These are phyloP conservation scores for Cacatua alba DNA, from an alignment of 2,113 vertebrate genomes.

Conservation along the genomic window DNA sequence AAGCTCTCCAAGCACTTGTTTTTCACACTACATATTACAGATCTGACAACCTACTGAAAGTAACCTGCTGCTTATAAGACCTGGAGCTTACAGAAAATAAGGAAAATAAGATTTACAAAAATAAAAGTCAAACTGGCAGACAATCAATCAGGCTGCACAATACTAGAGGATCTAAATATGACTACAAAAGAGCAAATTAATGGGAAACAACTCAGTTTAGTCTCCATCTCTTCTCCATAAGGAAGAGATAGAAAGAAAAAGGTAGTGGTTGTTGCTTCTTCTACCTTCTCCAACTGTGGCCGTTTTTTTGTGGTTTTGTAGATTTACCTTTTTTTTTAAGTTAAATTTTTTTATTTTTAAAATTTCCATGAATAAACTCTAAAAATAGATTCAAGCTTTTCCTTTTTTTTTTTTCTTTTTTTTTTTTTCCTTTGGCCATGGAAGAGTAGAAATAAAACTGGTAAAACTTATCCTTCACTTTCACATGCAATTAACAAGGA, in stretches of 20 bases:
- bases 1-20: background rate
- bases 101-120: background rate
- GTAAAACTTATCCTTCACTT: background rate
- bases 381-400: too few relatives aligned
- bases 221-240: background rate
- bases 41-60: background rate
- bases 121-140: background rate
- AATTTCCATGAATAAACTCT: background rate
- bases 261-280: background rate
- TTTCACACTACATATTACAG: background rate
- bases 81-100: background rate
- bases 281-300: background rate
- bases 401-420: background rate
- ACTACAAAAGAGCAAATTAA: background rate
- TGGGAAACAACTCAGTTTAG: background rate
- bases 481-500: background rate
- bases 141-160: background rate
- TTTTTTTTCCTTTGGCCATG: background rate
- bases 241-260: background rate
- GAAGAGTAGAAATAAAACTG: background rate
- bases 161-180: background rate
- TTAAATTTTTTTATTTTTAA: background rate
- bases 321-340: background rate
- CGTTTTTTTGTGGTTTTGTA: background rate
- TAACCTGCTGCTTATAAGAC: background rate